Evolutionary conservation across 1,140 invertebrate genomes (phyloP).

Genomic region (Lordiphosa clarofinis): DNA sequence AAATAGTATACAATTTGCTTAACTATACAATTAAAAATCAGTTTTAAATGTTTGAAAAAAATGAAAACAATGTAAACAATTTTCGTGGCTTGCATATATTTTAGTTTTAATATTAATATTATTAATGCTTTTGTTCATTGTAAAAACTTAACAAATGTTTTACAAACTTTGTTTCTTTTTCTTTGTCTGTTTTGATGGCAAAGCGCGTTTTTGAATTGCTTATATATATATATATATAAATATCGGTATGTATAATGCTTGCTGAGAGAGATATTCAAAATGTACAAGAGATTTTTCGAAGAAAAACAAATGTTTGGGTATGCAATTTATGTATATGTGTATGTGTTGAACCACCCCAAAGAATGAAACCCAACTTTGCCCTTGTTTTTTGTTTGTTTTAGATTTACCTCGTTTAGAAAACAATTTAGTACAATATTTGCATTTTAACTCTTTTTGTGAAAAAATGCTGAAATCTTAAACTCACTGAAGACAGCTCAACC

Average conservation of each 20-base stretch:
- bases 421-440: constrained; percentile 8
- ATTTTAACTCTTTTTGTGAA: constrained; percentile 10
- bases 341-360: too few species aligned
- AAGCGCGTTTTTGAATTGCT: constrained; percentile 36
- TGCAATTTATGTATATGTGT: too few species aligned
- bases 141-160: constrained; percentile 77
- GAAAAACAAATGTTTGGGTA: constrained; percentile 20
- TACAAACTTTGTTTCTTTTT: constrained; percentile 56
- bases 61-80: constrained; percentile 49
- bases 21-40: constrained; percentile 74
- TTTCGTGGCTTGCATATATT: constrained; percentile 35
- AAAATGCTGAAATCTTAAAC: background rate
- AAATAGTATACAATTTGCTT: constrained; percentile 76
- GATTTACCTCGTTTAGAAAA: constrained; percentile 22
- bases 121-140: constrained; percentile 50
- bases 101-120: constrained; percentile 62
- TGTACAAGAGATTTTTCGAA: constrained; percentile 47
- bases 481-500: constrained; percentile 4
- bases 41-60: constrained; percentile 48
- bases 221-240: constrained; percentile 20
- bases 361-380: constrained; percentile 3
- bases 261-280: constrained; percentile 39
- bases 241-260: constrained; percentile 40
- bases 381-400: constrained; percentile 29
- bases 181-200: constrained; percentile 28